Evolutionary conservation across 2,797 vertebrate genomes (phyloP), one percentile per base, ranked within the genome.

Genomic region (Lagorchestes hirsutus): DNA sequence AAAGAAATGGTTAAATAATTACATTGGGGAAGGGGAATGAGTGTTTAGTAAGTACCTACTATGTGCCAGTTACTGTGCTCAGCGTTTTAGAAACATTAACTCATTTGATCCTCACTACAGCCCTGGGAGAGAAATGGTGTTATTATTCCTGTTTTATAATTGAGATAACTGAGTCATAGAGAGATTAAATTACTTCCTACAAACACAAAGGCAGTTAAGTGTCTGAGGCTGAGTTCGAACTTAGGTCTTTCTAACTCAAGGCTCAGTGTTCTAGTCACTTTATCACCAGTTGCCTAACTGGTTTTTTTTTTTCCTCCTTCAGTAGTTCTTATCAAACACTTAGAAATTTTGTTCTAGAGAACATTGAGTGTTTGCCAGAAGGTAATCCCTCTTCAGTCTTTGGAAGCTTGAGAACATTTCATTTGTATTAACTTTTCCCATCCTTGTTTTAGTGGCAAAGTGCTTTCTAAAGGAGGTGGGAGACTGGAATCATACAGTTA

Each of bases 401-500:
- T 29, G 52, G 46, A 58, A 55, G 90, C 55, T 54, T 2, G 46
- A 40, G 40, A 55, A 40, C 34, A 14, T 0, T 28, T 91, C 59
- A 90, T 22, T 58, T 54, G n/a, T 90, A 9, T 29, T 34, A 59
- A 62, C 28, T 55, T 55, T 91, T 54, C 54, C 50, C 18, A 12
- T 91, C 91, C 50, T 90, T 93, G 31, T 92, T 94, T 94, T 55
- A 55, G 90, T 90, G 56, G 22, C 14, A 91, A 14, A 91, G 40
- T 31, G 8, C n/a, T 67, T 34, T 13, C 8, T 1, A 87, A 18
- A 4, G 27, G 52, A 52, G 54, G 62, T 40, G 46, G 2, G 55
- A 34, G 54, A 18, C 34, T 92, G 93, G 54, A 46, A 29, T 54
- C 57, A 56, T 58, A 12, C 6, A 90, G 34, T 56, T 62, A 62